Evolutionary conservation across 2,797 vertebrate species (phyloP).

Genomic region (Serranus cabrilla): DNA sequence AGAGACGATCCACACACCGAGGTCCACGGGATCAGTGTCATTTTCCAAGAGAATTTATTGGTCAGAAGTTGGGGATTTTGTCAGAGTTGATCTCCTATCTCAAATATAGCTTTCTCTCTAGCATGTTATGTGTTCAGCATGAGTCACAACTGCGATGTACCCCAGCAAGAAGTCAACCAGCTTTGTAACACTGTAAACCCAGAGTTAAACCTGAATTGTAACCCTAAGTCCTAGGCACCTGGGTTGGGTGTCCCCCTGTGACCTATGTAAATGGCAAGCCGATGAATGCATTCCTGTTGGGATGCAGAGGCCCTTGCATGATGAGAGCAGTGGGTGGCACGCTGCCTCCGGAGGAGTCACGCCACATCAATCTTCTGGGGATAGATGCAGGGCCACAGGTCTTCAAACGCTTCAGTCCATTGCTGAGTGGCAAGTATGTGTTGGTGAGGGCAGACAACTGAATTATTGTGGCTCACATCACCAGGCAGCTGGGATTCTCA

Average conservation of each 20-base stretch:
- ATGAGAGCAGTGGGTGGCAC: slow-evolving; percentile 40
- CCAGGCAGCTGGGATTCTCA: background rate
- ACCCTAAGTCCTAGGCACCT: too few species aligned
- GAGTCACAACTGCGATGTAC: too few species aligned
- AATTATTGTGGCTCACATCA: slow-evolving; percentile 15
- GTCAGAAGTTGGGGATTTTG: too few species aligned
- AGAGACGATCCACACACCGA: too few species aligned
- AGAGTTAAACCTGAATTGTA: too few species aligned
- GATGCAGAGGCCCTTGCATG: slow-evolving; percentile 12
- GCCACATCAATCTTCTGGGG: slow-evolving; percentile 31
- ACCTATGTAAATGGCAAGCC: slow-evolving; percentile 1
- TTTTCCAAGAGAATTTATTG: too few species aligned
- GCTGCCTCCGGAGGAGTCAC: slow-evolving; percentile 12
- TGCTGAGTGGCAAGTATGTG: slow-evolving; percentile 15
- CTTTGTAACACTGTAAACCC: too few species aligned
- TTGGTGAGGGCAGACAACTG: slow-evolving; percentile 20
- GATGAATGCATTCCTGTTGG: slow-evolving; percentile 26
- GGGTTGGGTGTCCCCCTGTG: slow-evolving; percentile 11
- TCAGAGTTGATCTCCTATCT: too few species aligned
- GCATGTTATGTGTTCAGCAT: too few species aligned
- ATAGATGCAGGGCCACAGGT: slow-evolving; percentile 23
- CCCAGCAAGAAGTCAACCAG: too few species aligned
- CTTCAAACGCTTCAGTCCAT: slow-evolving; percentile 21
- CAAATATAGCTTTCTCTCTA: too few species aligned
- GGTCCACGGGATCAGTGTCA: too few species aligned